phyloP scores from a whole-genome alignment of 2,113 vertebrate genomes.

The Bostrychus sinensis region DNA sequence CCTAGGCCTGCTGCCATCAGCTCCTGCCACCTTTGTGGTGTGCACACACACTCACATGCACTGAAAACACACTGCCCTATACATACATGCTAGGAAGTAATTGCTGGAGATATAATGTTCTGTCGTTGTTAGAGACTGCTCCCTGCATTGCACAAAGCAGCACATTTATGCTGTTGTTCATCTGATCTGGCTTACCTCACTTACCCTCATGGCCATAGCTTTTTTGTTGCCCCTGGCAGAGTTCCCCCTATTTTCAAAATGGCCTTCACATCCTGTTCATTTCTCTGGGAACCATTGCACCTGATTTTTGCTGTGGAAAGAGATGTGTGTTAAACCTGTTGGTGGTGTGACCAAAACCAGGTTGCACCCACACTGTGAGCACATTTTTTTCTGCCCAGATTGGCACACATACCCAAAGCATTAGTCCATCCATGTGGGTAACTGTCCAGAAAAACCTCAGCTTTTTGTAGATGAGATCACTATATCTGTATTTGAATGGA shows the following conservation, averaged over 20 bases:
- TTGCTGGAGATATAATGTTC: constrained; percentile 18
- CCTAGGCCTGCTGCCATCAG: constrained; percentile 68
- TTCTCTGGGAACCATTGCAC: constrained; percentile 76
- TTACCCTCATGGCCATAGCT: constrained; percentile 68
- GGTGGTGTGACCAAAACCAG: constrained; percentile 84
- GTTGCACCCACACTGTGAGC: constrained; percentile 81
- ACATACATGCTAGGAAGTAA: constrained; percentile 19
- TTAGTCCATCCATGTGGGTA: constrained; percentile 67
- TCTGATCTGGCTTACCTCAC: constrained; percentile 79
- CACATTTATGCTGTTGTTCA: constrained; percentile 40
- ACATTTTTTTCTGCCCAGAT: constrained; percentile 82
- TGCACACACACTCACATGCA: constrained; percentile 25
- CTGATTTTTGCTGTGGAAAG: constrained; percentile 72
- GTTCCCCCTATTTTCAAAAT: constrained; percentile 83
- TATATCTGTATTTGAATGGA: too few relatives aligned
- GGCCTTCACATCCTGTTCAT: constrained; percentile 78
- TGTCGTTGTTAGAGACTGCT: constrained; percentile 23
- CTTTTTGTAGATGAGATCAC: too few relatives aligned
- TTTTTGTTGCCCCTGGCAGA: constrained; percentile 76
- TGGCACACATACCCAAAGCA: constrained; percentile 64
- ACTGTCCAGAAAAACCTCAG: constrained; percentile 42
- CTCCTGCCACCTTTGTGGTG: constrained; percentile 46
- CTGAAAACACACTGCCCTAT: constrained; percentile 12
- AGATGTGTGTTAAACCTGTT: constrained; percentile 84
- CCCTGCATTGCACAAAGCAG: constrained; percentile 75